phyloP scores from a whole-genome alignment of 2,888 invertebrate species.

The Quadriops clusia region DNA sequence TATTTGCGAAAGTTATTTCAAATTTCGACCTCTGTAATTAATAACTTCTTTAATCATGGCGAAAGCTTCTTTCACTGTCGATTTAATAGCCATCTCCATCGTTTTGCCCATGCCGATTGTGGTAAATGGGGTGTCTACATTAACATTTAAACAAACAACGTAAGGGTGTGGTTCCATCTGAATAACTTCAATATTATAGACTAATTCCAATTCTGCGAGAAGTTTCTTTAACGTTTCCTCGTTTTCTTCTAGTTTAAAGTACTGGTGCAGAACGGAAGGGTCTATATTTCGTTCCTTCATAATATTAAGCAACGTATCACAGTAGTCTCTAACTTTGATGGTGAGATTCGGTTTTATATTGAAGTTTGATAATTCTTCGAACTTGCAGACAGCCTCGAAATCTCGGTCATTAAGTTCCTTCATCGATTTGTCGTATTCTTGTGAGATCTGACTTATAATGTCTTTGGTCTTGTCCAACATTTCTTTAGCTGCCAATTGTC shows the following conservation, averaged over 20 bases:
- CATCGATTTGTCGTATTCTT: no score
- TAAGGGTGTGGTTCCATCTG: slow-evolving; percentile 19
- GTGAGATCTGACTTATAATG: no score
- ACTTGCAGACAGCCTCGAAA: no score
- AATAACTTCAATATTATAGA: slow-evolving; percentile 16
- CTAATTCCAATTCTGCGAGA: slow-evolving; percentile 20
- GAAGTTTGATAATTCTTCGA: no score
- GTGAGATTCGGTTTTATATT: slow-evolving; percentile 12
- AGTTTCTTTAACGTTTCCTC: slow-evolving; percentile 21
- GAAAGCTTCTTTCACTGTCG: slow-evolving; percentile 5
- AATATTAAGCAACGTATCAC: slow-evolving; percentile 21
- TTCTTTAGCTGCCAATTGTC: slow-evolving; percentile 47
- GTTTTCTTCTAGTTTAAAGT: slow-evolving; percentile 17
- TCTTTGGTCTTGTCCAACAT: slow-evolving; percentile 33
- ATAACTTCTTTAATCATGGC: slow-evolving; percentile 2
- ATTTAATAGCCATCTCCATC: slow-evolving; percentile 15
- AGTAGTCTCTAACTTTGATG: slow-evolving; percentile 22
- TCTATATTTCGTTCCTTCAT: slow-evolving; percentile 22
- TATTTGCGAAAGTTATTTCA: no score
- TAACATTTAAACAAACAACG: slow-evolving; percentile 19
- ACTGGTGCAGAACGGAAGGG: slow-evolving; percentile 19
- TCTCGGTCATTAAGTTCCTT: no score
- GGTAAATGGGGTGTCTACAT: slow-evolving; percentile 25
- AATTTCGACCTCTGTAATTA: no score
- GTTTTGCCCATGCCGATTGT: slow-evolving; percentile 16